phyloP scores from a whole-genome alignment of 35 echinoderm and acorn worm species.

The Lytechinus variegatus region DNA sequence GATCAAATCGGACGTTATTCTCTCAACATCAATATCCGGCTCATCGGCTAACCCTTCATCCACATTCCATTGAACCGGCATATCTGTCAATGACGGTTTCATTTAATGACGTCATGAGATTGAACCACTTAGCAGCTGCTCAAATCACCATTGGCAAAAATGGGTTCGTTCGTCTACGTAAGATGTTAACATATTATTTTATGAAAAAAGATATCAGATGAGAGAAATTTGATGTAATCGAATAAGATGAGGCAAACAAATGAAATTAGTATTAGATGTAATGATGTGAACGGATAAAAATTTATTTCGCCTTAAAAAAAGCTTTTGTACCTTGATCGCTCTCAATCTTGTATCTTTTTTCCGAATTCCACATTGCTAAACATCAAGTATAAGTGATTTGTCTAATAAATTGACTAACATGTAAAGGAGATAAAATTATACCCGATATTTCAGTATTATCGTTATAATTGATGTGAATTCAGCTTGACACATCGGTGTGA shows the following conservation, averaged over 20 bases:
- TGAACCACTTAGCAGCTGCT: not conserved
- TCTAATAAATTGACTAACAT: too few species aligned
- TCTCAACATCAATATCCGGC: not conserved
- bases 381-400: too few species aligned
- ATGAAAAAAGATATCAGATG: not conserved
- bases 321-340: too few species aligned
- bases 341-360: too few species aligned
- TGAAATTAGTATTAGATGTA: too few species aligned
- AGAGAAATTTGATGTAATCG: not conserved
- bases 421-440: too few species aligned
- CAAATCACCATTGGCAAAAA: not conserved
- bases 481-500: too few species aligned
- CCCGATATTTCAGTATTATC: too few species aligned
- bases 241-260: not conserved
- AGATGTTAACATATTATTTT: not conserved
- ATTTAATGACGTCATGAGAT: not conserved
- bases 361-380: too few species aligned
- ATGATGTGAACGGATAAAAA: too few species aligned
- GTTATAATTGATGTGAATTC: too few species aligned
- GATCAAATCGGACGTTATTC: not conserved
- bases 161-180: not conserved
- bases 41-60: not conserved
- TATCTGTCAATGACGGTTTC: not conserved
- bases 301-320: too few species aligned
- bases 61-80: not conserved